Base-by-base conservation (phyloP, 2,113 vertebrate species). In the Nanger granti region DNA sequence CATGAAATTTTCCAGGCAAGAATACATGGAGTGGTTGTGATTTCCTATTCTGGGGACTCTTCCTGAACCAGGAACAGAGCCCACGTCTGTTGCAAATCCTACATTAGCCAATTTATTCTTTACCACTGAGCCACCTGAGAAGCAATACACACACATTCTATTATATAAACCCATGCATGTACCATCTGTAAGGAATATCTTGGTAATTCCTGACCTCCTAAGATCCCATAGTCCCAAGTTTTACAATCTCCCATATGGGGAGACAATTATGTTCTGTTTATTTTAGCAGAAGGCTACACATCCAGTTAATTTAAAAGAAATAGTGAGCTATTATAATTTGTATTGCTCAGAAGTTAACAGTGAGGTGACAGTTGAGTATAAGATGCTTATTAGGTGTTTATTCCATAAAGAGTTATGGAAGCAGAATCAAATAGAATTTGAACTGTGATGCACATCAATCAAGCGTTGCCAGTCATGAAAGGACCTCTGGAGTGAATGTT, bases 21-120 rank as follows among this genome's bases (percentile, higher is more conserved):
- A 44, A 26, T 44, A 79, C 24, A 41, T 79, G 41, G 37, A 44
- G 41, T 44, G 24, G 73, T 44, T 79, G 22, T 2, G 1, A 79
- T 44, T 79, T 79, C 24, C 37, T 79, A 28, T 26, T 79, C 73
- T 26, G 12, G 12, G n/a, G 24, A 37, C 28, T 79, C 73, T 79
- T 79, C 24, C 41, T 44, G 73, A 79, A 4, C 37, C 6, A 44
- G 7, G 11, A 44, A 79, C 11, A 44, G 37, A 79, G 44, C 37
- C 37, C 24, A 79, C 0, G 0, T 79, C 37, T 79, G 24, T 28
- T 79, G 73, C 0, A 0, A 44, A 41, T 79, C 73, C 73, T 79
- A 41, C 24, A 14, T 79, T 44, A 28, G 73, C 73, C 73, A 44
- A 12, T 79, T 41, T 41, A 79, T 79, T 76, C 37, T 76, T 44